Base-by-base conservation (phyloP, 2,113 vertebrate species). In the Apodemus speciosus region DNA sequence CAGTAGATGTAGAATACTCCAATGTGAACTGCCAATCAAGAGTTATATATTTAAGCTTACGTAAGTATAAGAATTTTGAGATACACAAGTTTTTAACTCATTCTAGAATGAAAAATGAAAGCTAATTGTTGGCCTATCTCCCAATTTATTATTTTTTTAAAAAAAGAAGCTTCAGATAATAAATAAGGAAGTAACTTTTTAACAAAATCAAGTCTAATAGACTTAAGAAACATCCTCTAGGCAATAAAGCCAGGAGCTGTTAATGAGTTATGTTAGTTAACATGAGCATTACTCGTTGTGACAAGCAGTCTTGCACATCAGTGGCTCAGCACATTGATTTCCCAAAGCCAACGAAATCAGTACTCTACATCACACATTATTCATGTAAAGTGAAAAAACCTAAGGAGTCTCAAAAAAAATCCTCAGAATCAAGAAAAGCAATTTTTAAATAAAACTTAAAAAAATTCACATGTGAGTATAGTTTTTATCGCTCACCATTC, bases 81-180 rank as follows among this genome's bases (percentile, higher is more conserved):
- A 71, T 23, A n/a, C 16, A 5, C 21, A 58, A 86, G 6, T 35
- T 6, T 68, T 73, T 91, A 87, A 84, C 89, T 71, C 43, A 88
- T 80, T 93, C n/a, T 6, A 56, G 77, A 85, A 79, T 69, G 32
- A 73, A 79, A 93, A 93, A 27, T 23, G 38, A 30, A 89, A 89
- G 30, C 46, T 73, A 62, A 79, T 75, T 6, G 5, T 69, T 43
- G 84, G n/a, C 21, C 62, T 21, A 35, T 20, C n/a, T 85, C 30
- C 6, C 40, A 56, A 85, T 35, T 85, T 64, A 93, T 73, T 30
- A 85, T 35, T 85, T 64, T 91, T 73, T 30, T 13, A 13, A 58
- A 60, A 92, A 58, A 51, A 73, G 30, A 95, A 73, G 10, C n/a
- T 91, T 91, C 60, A n/a, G 32, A 25, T 53, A 87, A 76, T 43